Evolutionary conservation across 2,113 vertebrate genomes (phyloP).

Genomic region (Sprattus sprattus): DNA sequence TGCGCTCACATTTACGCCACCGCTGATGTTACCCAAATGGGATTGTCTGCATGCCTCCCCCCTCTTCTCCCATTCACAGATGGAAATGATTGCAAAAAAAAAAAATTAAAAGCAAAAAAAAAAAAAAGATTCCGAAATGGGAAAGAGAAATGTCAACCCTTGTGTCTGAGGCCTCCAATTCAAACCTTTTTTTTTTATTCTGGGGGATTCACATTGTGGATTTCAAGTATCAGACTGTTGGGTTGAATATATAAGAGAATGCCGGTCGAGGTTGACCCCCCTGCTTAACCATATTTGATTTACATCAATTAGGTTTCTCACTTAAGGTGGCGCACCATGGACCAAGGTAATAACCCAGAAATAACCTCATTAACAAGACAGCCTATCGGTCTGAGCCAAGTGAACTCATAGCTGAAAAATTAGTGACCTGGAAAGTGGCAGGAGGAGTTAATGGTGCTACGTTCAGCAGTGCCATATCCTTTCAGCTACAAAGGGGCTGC

Average conservation of each 20-base stretch:
- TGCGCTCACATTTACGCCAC: constrained; percentile 85
- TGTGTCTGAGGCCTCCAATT: neutral
- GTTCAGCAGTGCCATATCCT: constrained; percentile 76
- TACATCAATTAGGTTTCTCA: constrained; percentile 92
- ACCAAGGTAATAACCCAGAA: constrained; percentile 99
- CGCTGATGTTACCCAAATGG: constrained; percentile 72
- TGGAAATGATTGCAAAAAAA: constrained; percentile 64
- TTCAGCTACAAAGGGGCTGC: constrained; percentile 67
- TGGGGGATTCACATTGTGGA: constrained; percentile 8
- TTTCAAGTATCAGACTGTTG: constrained; percentile 20
- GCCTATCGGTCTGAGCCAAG: constrained; percentile 95
- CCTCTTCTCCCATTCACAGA: constrained; percentile 45
- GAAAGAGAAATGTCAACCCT: neutral
- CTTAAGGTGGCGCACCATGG: constrained; percentile 94
- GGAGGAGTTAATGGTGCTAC: constrained; percentile 87
- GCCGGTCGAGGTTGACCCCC: constrained; percentile 80
- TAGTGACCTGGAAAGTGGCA: constrained; percentile 98
- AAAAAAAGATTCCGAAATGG: constrained; percentile 35
- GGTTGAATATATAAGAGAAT: constrained; percentile 49
- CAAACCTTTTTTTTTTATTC: neutral
- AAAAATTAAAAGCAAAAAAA: constrained; percentile 14
- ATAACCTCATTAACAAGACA: constrained; percentile 99
- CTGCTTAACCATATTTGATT: constrained; percentile 89
- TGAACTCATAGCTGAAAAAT: constrained; percentile 98
- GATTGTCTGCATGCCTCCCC: constrained; percentile 61